These are phyloP conservation scores for Dasypolia templi DNA, from an alignment of 2,888 invertebrate species.

Conservation along the genomic window DNA sequence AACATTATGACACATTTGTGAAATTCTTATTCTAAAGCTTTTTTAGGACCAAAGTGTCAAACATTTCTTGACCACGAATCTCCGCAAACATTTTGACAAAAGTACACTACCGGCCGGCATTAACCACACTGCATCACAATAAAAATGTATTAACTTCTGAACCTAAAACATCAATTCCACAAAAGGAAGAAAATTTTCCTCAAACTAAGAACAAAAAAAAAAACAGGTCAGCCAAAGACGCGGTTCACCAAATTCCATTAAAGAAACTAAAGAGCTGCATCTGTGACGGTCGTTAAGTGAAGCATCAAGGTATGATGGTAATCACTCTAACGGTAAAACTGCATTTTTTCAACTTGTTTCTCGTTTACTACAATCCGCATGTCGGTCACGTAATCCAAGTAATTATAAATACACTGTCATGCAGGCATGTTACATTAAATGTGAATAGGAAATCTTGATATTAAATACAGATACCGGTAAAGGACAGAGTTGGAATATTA, in stretches of 20 bases:
- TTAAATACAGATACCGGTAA: conserved; percentile 56
- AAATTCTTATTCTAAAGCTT: not conserved
- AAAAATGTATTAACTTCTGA: not conserved
- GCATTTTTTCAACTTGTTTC: conserved; percentile 71
- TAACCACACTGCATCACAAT: not conserved
- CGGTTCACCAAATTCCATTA: conserved; percentile 68
- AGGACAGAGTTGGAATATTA: conserved; percentile 56
- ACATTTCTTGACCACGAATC: not conserved
- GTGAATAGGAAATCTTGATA: conserved; percentile 59
- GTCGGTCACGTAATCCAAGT: conserved; percentile 65
- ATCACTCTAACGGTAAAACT: conserved; percentile 74
- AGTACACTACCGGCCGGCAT: not conserved
- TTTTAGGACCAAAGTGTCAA: conserved; percentile 1
- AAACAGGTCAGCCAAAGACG: conserved; percentile 59
- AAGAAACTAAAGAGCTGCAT: conserved; percentile 68
- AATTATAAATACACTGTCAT: conserved; percentile 68
- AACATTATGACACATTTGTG: not conserved
- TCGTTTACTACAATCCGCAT: conserved; percentile 61
- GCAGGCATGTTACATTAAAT: conserved; percentile 64
- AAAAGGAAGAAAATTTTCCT: conserved; percentile 12
- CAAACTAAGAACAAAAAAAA: conserved; percentile 30
- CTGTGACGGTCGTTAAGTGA: conserved; percentile 70
- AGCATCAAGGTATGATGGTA: conserved; percentile 71
- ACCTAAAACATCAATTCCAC: not conserved
- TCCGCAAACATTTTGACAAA: not conserved